Evolutionary conservation across 1,140 invertebrate genomes (phyloP), one percentile per base, ranked within the genome.

Genomic region (Pemphigus obesinymphae): DNA sequence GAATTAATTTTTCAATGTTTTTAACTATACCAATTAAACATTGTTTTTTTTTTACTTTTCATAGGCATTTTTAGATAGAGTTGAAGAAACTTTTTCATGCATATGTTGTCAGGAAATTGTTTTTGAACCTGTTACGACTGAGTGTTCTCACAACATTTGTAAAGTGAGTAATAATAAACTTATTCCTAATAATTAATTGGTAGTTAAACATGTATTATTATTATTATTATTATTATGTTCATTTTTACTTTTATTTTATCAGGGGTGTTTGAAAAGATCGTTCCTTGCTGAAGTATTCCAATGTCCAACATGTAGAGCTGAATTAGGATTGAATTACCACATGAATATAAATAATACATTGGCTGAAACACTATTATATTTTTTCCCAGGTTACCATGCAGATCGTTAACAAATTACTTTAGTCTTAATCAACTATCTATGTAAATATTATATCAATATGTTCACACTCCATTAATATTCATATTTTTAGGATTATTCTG

Each of bases 71-170:
- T 86, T 93, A 20, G 88, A 89, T 34, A 90, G 90, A 84, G 89
- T 94, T 3, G 89, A 91, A 83, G 90, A 92, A 85, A 84, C 88
- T 37, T 95, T 96, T 86, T 89, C 89, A 2, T 96, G 95, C 85
- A 92, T 93, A 53, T 95, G 93, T 84, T 96, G 95, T 85, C 92
- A 94, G 86, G 92, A 94, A 70, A 83, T 96, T 6, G 90, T 92
- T 0, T 91, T 88, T 76, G 89, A 91, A 83, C 94, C 94, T 0
- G 88, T 95, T 3, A 95, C 94, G 0, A 93, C 92, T 4, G 87
- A 88, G 6, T 96, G 94, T 84, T 85, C 86, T 61, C 95, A 96
- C 85, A 96, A 94, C 85, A 90, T 95, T 82, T 96, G 94, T 85
- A 86, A 88, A 86, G 92, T 92, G 87, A 88, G 88, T 87, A 61